Conservation (phyloP, 2,888 invertebrate genomes). For the Nasonia oneida region DNA sequence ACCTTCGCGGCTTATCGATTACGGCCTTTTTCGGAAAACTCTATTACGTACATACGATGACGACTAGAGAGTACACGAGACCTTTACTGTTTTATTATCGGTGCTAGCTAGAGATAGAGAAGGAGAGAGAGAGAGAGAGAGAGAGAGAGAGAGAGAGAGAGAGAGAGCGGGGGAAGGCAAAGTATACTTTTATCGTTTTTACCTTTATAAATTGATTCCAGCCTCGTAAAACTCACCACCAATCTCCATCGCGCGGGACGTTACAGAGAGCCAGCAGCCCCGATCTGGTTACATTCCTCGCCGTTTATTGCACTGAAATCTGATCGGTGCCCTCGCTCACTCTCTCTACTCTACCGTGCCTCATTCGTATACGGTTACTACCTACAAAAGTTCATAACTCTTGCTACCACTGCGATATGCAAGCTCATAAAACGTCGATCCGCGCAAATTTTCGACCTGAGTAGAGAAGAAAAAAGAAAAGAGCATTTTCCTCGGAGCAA, state of each 20-base stretch:
- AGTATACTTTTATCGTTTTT: conserved; percentile 49
- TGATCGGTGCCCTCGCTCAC: conserved; percentile 25
- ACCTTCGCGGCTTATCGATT: conserved; percentile 18
- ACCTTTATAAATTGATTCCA: conserved; percentile 58
- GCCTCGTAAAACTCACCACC: conserved; percentile 46
- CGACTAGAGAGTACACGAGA: not conserved
- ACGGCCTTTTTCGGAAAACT: conserved; percentile 27
- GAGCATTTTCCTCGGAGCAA: not conserved
- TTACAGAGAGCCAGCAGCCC: conserved; percentile 4
- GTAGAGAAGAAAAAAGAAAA: no score
- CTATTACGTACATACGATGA: conserved; percentile 20
- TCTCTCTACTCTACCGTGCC: not conserved
- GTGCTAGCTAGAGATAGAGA: not conserved
- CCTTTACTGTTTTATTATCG: conserved; percentile 54
- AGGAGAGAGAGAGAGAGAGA: not conserved
- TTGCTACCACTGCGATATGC: not conserved
- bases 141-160: not conserved
- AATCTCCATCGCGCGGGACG: conserved; percentile 16
- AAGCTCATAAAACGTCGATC: not conserved
- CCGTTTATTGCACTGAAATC: conserved; percentile 54
- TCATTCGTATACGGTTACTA: conserved; percentile 8
- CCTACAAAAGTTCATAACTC: conserved; percentile 17
- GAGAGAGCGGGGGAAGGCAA: not conserved
- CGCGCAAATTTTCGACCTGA: not conserved
- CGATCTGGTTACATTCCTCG: conserved; percentile 58